Evolutionary conservation across 1,140 invertebrate species (phyloP).

Genomic region (Caenorhabditis briggsae): DNA sequence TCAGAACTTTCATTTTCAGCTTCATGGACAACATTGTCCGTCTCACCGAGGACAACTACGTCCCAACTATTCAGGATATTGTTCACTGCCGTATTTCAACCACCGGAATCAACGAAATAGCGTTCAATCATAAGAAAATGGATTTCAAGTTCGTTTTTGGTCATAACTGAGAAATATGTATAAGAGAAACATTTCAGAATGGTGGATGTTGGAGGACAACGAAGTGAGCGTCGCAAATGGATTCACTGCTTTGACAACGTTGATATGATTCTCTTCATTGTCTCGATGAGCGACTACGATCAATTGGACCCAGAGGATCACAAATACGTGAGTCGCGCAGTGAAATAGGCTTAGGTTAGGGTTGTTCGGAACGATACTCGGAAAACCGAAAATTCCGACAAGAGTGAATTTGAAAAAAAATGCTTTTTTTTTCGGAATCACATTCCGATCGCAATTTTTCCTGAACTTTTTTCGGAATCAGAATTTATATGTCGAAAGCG

Average conservation of each 20-base stretch:
- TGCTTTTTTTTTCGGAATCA: too few relatives aligned
- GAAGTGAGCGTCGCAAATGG: constrained; percentile 76
- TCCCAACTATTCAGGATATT: constrained; percentile 96
- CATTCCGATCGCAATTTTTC: too few relatives aligned
- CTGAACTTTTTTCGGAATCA: too few relatives aligned
- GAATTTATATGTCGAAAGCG: too few relatives aligned
- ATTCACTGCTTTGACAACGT: constrained; percentile 79
- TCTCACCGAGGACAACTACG: constrained; percentile 90
- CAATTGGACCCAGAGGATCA: constrained; percentile 79
- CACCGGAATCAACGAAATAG: constrained; percentile 81
- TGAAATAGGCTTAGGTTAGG: too few relatives aligned
- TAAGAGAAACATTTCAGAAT: constrained; percentile 82
- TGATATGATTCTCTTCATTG: constrained; percentile 79
- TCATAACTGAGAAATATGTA: neutral
- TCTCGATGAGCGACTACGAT: constrained; percentile 80
- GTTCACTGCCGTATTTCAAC: constrained; percentile 94
- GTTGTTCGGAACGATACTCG: too few relatives aligned
- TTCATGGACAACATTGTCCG: constrained; percentile 96
- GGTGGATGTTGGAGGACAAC: constrained; percentile 91
- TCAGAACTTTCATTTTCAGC: constrained; percentile 80
- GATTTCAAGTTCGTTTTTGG: constrained; percentile 65
- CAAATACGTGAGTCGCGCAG: constrained; percentile 19
- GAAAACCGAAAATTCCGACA: too few relatives aligned
- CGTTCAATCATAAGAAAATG: constrained; percentile 75
- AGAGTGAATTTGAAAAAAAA: too few relatives aligned